These are phyloP conservation scores for Stercorarius parasiticus DNA, from an alignment of 2,113 vertebrate species.

Conservation along the genomic window DNA sequence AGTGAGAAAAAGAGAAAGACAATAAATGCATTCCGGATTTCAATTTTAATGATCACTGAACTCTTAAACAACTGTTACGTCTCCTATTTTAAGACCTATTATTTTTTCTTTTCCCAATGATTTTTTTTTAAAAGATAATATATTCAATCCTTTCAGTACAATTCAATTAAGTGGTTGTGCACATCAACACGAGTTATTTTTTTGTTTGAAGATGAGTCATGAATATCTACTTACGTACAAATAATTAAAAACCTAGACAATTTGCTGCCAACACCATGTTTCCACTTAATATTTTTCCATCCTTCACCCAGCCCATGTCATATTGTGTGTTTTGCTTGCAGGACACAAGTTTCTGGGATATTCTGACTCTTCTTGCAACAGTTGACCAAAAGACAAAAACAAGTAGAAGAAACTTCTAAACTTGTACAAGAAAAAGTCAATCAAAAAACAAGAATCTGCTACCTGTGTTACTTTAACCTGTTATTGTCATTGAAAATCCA, in stretches of 20 bases:
- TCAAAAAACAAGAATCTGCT: neutral
- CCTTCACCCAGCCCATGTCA: neutral
- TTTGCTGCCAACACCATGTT: neutral
- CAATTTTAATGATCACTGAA: constrained; percentile 36
- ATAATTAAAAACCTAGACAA: neutral
- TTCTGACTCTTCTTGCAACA: neutral
- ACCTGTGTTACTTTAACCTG: neutral
- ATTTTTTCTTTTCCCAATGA: neutral
- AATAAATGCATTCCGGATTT: neutral
- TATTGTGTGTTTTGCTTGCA: neutral
- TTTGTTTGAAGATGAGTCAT: neutral
- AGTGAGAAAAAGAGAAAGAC: constrained; percentile 32
- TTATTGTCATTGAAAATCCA: neutral
- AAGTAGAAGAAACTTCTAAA: neutral
- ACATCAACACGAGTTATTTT: neutral
- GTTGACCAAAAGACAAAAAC: neutral
- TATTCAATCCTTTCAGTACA: neutral
- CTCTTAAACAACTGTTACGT: neutral
- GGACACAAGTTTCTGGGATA: neutral
- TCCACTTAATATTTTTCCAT: neutral
- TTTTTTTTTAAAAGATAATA: neutral
- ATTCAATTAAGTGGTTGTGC: neutral
- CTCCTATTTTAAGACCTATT: neutral
- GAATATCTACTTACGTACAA: neutral
- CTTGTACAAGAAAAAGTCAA: neutral